phyloP scores from a whole-genome alignment of 2,888 invertebrate species.

The Melanotus villosus region DNA sequence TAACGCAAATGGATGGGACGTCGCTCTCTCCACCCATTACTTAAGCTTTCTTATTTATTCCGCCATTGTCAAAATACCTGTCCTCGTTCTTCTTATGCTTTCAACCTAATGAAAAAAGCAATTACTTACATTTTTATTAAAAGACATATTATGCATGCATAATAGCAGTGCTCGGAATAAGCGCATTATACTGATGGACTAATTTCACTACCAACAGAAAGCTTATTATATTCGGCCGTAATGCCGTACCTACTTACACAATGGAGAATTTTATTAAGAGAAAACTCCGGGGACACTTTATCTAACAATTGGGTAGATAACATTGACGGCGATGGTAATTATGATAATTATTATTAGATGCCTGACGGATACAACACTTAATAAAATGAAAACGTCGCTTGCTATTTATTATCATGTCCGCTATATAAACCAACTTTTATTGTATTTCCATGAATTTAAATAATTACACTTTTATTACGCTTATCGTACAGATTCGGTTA shows the following conservation, averaged over 20 bases:
- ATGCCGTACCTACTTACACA: neutral
- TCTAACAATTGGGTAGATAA: neutral
- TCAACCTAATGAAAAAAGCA: slow-evolving; percentile 58
- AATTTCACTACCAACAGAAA: slow-evolving; percentile 13
- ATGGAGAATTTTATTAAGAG: slow-evolving; percentile 20
- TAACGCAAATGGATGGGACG: slow-evolving; percentile 59
- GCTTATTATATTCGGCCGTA: slow-evolving; percentile 9
- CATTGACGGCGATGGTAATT: neutral
- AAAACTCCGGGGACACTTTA: slow-evolving; percentile 17
- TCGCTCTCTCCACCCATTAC: slow-evolving; percentile 50
- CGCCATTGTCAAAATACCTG: slow-evolving; percentile 56
- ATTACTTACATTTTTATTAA: slow-evolving; percentile 55
- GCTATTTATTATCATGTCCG: no score
- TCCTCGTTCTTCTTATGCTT: slow-evolving; percentile 52
- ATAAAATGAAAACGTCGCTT: no score
- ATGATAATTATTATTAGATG: no score
- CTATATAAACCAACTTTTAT: no score
- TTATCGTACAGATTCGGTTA: no score
- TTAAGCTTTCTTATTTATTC: slow-evolving; percentile 44
- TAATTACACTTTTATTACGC: no score
- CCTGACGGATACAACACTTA: no score
- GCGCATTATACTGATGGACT: slow-evolving; percentile 27
- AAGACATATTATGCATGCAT: slow-evolving; percentile 30
- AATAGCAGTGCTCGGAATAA: slow-evolving; percentile 24
- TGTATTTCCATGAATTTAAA: no score